phyloP scores from a whole-genome alignment of 2,113 vertebrate species.

The Macquaria australasica region DNA sequence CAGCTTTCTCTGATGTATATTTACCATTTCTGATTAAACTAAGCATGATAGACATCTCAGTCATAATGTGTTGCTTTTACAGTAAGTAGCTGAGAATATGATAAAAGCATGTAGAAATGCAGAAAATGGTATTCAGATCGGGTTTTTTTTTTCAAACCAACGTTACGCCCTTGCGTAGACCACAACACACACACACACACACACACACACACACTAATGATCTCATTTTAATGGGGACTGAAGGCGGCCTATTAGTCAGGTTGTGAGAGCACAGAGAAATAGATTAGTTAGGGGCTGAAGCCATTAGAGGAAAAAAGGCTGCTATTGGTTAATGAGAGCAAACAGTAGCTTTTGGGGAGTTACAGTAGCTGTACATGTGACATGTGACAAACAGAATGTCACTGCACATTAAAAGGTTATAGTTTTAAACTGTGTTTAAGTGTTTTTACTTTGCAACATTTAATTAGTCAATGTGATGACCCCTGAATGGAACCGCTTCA shows the following conservation, averaged over 20 bases:
- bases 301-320: constrained; percentile 24
- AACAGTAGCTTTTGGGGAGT: constrained; percentile 4
- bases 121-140: no score
- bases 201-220: constrained; percentile 25
- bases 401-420: neutral
- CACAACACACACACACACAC: constrained; percentile 8
- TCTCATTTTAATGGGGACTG: constrained; percentile 42
- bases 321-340: constrained; percentile 22
- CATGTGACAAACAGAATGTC: neutral
- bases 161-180: neutral
- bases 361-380: neutral
- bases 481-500: neutral
- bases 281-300: constrained; percentile 23
- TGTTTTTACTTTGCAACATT: neutral
- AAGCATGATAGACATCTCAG: no score
- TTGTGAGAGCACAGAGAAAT: constrained; percentile 34
- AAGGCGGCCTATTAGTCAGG: constrained; percentile 31
- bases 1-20: no score
- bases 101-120: no score
- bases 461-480: constrained; percentile 9
- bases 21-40: no score
- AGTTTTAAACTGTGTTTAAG: neutral
- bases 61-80: no score
- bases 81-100: no score
- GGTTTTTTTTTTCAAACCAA: no score